Conservation (phyloP, 2,113 vertebrate genomes). For the Rhinolophus sinicus region DNA sequence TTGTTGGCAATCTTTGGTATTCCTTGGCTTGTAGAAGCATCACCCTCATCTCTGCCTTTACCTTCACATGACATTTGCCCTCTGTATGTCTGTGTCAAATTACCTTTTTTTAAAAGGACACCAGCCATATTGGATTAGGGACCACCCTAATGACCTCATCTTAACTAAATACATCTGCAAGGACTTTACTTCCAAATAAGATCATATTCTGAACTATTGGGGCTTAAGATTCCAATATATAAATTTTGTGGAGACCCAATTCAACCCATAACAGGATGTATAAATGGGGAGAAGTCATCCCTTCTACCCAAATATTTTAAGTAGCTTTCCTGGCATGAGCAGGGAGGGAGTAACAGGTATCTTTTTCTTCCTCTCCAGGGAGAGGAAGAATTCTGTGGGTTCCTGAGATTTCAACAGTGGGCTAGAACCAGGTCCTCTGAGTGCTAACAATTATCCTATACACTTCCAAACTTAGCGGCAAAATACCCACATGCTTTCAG, state of each 20-base stretch:
- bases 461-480: slow-evolving; percentile 61
- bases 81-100: neutral
- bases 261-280: neutral
- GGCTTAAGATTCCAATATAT: neutral
- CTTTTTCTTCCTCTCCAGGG: too few relatives aligned
- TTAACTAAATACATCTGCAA: neutral
- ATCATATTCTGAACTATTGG: neutral
- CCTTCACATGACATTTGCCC: neutral
- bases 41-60: neutral
- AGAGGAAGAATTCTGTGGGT: neutral
- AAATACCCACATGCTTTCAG: slow-evolving; percentile 59
- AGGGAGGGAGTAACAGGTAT: neutral
- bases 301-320: slow-evolving; percentile 1
- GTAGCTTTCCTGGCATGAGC: neutral
- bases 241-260: neutral
- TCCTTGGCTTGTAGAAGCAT: neutral
- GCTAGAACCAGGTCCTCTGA: slow-evolving; percentile 35
- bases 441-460: slow-evolving; percentile 68
- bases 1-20: neutral
- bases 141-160: neutral
- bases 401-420: slow-evolving; percentile 42
- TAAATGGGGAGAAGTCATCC: neutral
- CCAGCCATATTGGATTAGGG: neutral
- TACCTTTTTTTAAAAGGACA: neutral
- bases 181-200: slow-evolving; percentile 6